Percentiles rank a stretch among this genome's conserved stretches.
Evolutionary conservation across 1,140 invertebrate species (phyloP).

Genomic region (Drosophila guanche): DNA sequence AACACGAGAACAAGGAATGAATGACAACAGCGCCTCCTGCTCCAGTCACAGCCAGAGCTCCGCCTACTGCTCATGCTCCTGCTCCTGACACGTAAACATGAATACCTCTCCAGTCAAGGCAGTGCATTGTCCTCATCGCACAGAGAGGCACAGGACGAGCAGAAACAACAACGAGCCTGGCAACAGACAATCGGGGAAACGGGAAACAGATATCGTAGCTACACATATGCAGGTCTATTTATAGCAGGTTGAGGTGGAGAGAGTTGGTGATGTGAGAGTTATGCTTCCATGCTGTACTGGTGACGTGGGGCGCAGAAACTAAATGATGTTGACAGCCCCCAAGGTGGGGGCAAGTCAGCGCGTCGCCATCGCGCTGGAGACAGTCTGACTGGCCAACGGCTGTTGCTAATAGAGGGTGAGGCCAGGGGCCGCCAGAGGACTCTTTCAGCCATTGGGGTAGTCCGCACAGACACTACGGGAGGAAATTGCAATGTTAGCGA

Average conservation of each 20-base stretch:
- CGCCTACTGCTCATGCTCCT: too few relatives aligned
- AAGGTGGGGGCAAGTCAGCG: conserved; percentile 37
- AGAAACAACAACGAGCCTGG: conserved; percentile 44
- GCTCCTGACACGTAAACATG: conserved; percentile 6
- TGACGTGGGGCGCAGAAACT: conserved; percentile 35
- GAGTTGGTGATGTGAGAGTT: conserved; percentile 9
- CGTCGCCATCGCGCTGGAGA: conserved; percentile 52
- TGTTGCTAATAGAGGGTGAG: conserved; percentile 50
- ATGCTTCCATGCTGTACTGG: conserved; percentile 42
- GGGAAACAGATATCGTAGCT: conserved; percentile 4
- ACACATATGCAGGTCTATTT: conserved; percentile 55
- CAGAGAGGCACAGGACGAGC: conserved; percentile 34
- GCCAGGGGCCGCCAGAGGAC: conserved; percentile 4
- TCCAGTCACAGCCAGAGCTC: conserved; percentile 3
- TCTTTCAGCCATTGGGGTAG: conserved; percentile 36
- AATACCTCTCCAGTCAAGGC: conserved; percentile 58
- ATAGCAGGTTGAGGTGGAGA: conserved; percentile 30
- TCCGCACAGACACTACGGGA: conserved; percentile 38
- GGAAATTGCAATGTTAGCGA: conserved; percentile 48
- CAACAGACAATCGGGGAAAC: conserved; percentile 39
- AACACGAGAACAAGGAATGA: conserved; percentile 40
- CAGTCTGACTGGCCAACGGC: conserved; percentile 79
- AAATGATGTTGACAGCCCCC: conserved; percentile 3
- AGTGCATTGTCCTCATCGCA: conserved; percentile 74
- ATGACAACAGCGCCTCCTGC: conserved; percentile 32